These are phyloP conservation scores for Heterocephalus glaber DNA, from an alignment of 2,113 vertebrate species.

Conservation along the genomic window DNA sequence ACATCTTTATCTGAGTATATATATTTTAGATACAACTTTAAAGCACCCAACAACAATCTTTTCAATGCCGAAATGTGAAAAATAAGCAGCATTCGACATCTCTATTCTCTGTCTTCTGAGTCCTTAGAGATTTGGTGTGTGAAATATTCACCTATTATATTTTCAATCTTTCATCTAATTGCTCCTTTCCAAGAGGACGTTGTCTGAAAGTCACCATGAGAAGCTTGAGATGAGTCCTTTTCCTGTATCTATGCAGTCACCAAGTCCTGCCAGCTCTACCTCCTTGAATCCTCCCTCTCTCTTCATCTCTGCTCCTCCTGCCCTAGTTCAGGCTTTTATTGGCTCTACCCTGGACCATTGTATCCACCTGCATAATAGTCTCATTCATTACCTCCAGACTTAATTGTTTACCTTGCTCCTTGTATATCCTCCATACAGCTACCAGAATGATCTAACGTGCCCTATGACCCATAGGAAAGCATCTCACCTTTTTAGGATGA, in stretches of 20 bases:
- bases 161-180: slow-evolving; percentile 48
- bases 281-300: not conserved
- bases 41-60: slow-evolving; percentile 37
- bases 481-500: not conserved
- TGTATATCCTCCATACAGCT: not conserved
- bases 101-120: slow-evolving; percentile 31
- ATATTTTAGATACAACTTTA: slow-evolving; percentile 51
- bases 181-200: slow-evolving; percentile 50
- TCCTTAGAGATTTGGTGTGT: slow-evolving; percentile 41
- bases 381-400: not conserved
- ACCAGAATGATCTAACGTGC: not conserved
- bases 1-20: slow-evolving; percentile 20
- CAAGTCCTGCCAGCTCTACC: not conserved
- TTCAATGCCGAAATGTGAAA: slow-evolving; percentile 56
- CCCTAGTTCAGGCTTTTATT: not conserved
- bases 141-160: slow-evolving; percentile 51
- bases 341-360: not conserved
- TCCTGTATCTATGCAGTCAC: not conserved
- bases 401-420: not conserved
- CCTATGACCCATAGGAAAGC: not conserved
- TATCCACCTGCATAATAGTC: not conserved
- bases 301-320: not conserved
- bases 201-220: slow-evolving; percentile 6
- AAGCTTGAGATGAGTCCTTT: not conserved
- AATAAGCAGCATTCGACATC: not conserved